Base-by-base conservation (phyloP, 2,888 invertebrate genomes). In the Tinea pellionella region DNA sequence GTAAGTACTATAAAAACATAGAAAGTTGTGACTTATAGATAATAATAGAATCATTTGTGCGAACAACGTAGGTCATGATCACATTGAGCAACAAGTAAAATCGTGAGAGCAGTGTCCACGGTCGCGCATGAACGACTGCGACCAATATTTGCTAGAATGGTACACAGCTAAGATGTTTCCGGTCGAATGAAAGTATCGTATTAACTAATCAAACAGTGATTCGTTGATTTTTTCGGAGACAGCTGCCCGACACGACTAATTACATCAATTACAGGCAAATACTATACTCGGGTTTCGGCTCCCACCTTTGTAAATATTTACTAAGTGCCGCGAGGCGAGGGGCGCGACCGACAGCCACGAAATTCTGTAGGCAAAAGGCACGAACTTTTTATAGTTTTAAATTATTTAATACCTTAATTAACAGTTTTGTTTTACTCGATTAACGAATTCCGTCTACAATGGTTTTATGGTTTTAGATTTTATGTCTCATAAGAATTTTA, bases 191-290 rank as follows among this genome's bases (percentile, higher is more conserved):
- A 82, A 86, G 86, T 87, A 86, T 87, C 85, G 78, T 80, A 80
- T 85, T 76, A 77, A 78, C 83, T 74, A 73, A 74, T 69, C 76
- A 85, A 83, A 87, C 79, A 84, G 67, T 67, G 70, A 68, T 67
- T 69, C 66, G 71, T 69, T 73, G 74, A 75, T 75, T 78, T 73
- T 75, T 73, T 70, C 73, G 67, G 61, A 62, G 71, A 78, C 86
- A 84, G 86, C 84, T 86, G 86, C 68, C 66, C 80, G 85, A 86
- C 84, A 85, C 85, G 85, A 86, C 87, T 86, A 87, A 87, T 87
- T 87, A 87, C 87, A 80, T 85, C 87, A 86, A 87, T 87, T 84
- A 86, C 80, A 79, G 79, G 77, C 76, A 84, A 86, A 85, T 80
- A 69, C 66, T 63, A 67, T 65, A 77, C 74, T 86, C 81, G 73